Conservation (phyloP, 1,140 invertebrate species). For the Hylaeus volcanicus region DNA sequence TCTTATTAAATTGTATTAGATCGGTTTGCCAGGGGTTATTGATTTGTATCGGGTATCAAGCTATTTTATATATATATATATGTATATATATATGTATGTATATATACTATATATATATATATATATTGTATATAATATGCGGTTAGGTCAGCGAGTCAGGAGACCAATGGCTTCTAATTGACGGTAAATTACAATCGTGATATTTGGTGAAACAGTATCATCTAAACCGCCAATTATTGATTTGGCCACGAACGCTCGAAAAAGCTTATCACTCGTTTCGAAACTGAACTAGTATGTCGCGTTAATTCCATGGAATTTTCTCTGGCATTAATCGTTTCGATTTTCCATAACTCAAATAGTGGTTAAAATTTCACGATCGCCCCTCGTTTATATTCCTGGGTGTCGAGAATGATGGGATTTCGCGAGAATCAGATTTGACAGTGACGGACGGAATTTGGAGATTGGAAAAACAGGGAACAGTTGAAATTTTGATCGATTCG, state of each 20-base stretch:
- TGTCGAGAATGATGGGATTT: background rate
- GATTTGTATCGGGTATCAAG: constrained; percentile 24
- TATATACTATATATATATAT: constrained; percentile 1
- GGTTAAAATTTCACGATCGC: background rate
- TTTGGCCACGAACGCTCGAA: background rate
- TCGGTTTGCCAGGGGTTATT: constrained; percentile 25
- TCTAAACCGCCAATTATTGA: background rate
- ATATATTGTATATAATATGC: constrained; percentile 41
- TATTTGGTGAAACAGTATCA: background rate
- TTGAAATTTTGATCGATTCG: background rate
- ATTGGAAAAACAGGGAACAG: background rate
- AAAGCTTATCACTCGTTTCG: background rate
- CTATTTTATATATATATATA: constrained; percentile 30
- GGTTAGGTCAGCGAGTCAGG: constrained; percentile 18
- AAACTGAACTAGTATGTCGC: no score
- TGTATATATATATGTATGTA: background rate
- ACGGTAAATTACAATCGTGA: constrained; percentile 22
- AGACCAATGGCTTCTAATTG: constrained; percentile 42
- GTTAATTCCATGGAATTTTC: no score
- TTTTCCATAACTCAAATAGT: no score
- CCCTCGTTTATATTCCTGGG: background rate
- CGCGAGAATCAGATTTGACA: no score
- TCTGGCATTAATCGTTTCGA: no score
- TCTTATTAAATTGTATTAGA: constrained; percentile 41
- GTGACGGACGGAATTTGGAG: no score